A percentile compares a stretch with the other conserved stretches of the same genome.
Conservation (phyloP, 1,140 invertebrate species). For the Lasioglossum albipes region DNA sequence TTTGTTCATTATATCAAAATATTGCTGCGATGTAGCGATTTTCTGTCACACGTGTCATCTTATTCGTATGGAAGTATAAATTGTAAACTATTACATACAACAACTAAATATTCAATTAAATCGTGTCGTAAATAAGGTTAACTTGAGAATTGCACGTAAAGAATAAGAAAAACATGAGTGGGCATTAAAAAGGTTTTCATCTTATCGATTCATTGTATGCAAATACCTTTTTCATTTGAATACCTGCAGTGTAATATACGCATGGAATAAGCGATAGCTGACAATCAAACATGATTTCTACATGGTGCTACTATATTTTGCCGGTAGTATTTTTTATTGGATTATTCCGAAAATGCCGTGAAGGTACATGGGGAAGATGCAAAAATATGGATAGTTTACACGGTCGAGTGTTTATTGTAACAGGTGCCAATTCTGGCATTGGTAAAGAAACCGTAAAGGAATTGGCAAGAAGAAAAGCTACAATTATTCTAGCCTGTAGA, state of each 20-base stretch:
- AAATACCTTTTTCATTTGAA: background rate
- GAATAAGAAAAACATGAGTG: background rate
- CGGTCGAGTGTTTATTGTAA: constrained; percentile 87
- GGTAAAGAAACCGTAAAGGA: constrained; percentile 88
- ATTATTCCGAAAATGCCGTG: constrained; percentile 78
- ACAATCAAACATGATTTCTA: constrained; percentile 68
- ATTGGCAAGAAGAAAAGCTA: constrained; percentile 84
- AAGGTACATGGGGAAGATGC: constrained; percentile 78
- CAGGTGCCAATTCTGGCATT: constrained; percentile 90
- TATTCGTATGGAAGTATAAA: background rate
- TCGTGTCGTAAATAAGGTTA: background rate
- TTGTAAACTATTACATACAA: background rate
- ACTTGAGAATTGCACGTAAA: too few relatives aligned
- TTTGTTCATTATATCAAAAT: too few relatives aligned
- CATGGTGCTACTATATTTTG: constrained; percentile 73
- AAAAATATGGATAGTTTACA: constrained; percentile 75
- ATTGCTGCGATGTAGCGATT: too few relatives aligned
- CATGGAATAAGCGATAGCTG: background rate
- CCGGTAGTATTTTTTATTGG: constrained; percentile 74
- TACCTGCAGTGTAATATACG: background rate
- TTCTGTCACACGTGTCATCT: too few relatives aligned
- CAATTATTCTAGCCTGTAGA: constrained; percentile 88
- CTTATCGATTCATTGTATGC: background rate
- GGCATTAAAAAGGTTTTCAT: background rate
- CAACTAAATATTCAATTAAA: background rate